Conservation (phyloP, 2,888 invertebrate species). For the Mamestra brassicae region DNA sequence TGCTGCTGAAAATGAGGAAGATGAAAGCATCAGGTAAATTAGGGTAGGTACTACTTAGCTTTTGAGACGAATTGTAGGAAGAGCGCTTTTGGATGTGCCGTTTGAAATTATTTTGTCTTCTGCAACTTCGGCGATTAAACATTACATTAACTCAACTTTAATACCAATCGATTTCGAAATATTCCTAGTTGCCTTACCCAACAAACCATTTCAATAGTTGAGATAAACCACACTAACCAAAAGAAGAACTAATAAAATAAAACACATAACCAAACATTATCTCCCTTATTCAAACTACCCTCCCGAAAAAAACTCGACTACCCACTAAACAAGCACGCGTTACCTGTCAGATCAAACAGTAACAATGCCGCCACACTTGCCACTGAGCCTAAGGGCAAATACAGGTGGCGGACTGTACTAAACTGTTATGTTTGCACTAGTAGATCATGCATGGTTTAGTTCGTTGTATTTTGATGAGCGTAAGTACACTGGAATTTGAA, state of each 20-base stretch:
- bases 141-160: neutral
- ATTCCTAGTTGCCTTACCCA: neutral
- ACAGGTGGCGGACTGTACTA: conserved; percentile 78
- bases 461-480: neutral
- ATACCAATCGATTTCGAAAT: neutral
- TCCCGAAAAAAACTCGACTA: conserved; percentile 35
- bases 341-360: conserved; percentile 71
- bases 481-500: conserved; percentile 4
- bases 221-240: neutral
- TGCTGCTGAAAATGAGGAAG: neutral
- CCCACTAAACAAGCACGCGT: conserved; percentile 47
- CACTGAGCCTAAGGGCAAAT: conserved; percentile 81
- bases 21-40: neutral
- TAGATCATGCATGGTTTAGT: conserved; percentile 25
- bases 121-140: neutral
- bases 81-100: neutral
- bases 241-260: conserved; percentile 51
- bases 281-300: conserved; percentile 36
- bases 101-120: neutral
- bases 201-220: neutral
- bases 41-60: neutral
- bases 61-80: neutral
- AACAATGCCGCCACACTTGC: conserved; percentile 72
- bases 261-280: conserved; percentile 33
- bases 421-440: conserved; percentile 40